Conservation (phyloP, 1,140 invertebrate species). For the Hycleus cichorii region DNA sequence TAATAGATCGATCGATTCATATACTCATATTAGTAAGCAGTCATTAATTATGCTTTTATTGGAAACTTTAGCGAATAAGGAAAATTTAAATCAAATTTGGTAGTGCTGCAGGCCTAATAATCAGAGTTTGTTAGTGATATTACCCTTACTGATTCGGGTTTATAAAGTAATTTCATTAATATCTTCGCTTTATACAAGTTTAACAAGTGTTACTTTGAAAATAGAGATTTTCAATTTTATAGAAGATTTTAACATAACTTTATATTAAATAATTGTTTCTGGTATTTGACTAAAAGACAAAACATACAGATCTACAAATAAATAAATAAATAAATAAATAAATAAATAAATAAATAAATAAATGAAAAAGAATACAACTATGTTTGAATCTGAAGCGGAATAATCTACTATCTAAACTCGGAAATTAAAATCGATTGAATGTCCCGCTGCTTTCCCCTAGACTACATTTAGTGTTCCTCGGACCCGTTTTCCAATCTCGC, state of each 20-base stretch:
- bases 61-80: no score
- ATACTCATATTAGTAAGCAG: no score
- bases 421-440: conserved; percentile 20
- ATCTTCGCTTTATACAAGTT: conserved; percentile 12
- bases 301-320: no score
- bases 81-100: conserved; percentile 12
- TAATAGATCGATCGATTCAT: no score
- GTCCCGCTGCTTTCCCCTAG: conserved; percentile 8
- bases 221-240: no score
- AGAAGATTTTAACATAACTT: no score
- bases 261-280: no score
- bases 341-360: no score
- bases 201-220: background rate
- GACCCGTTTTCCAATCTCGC: conserved; percentile 12
- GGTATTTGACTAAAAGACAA: no score
- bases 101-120: conserved; percentile 7
- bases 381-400: background rate
- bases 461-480: conserved; percentile 6
- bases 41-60: no score
- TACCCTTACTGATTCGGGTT: conserved; percentile 10
- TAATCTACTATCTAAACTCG: conserved; percentile 9
- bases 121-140: conserved; percentile 15
- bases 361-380: no score
- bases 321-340: no score
- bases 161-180: conserved; percentile 16